phyloP scores from a whole-genome alignment of 2,113 vertebrate species.

The Alligator mississippiensis region DNA sequence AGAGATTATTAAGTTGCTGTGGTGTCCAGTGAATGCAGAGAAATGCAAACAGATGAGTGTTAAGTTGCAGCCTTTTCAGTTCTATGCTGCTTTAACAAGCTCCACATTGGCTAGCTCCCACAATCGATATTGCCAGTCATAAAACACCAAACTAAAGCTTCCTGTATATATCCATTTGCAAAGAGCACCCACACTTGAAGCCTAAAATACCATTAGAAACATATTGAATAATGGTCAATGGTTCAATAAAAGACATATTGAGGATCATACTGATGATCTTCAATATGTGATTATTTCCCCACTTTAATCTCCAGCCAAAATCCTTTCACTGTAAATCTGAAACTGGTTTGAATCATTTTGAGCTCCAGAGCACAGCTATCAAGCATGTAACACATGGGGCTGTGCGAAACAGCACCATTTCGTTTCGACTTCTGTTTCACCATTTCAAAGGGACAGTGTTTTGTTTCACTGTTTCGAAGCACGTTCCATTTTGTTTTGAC shows the following conservation, averaged over 20 bases:
- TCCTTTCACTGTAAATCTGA: background rate
- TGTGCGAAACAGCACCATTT: no score
- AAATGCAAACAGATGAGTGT: fast-evolving
- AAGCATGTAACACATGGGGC: background rate
- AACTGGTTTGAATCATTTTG: slow-evolving; percentile 37
- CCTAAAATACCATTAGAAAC: fast-evolving
- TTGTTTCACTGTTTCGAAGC: no score
- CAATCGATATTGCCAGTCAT: background rate
- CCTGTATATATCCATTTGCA: background rate
- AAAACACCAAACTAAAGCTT: background rate
- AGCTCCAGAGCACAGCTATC: fast-evolving
- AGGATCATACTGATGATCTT: background rate
- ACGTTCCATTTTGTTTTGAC: no score
- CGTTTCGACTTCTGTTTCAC: no score
- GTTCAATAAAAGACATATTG: background rate
- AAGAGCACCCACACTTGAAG: background rate
- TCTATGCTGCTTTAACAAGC: background rate
- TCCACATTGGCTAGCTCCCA: background rate
- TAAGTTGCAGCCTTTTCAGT: background rate
- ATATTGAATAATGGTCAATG: no score
- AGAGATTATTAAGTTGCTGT: background rate
- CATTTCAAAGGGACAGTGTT: no score
- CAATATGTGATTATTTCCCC: fast-evolving
- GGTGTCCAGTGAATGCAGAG: background rate
- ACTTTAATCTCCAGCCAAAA: background rate